Evolutionary conservation across 2,113 vertebrate species (phyloP).

Genomic region (Aphelocoma coerulescens): DNA sequence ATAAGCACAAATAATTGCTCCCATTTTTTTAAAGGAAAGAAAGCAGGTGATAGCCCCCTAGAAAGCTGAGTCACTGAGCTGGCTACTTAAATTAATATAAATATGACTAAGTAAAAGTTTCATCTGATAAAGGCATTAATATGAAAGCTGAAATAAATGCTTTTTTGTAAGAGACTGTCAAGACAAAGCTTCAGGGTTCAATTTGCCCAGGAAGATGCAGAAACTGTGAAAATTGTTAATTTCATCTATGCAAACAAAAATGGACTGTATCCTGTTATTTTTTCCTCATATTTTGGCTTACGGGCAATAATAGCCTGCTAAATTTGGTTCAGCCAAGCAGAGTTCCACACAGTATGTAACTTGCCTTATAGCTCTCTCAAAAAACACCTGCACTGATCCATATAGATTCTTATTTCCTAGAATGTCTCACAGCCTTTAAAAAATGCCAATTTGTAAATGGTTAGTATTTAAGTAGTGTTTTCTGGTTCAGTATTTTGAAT

Average conservation of each 20-base stretch:
- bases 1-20: slow-evolving; percentile 70
- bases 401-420: slow-evolving; percentile 10
- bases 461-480: background rate
- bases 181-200: slow-evolving; percentile 38
- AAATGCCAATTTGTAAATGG: background rate
- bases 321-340: slow-evolving; percentile 14
- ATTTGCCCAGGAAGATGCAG: slow-evolving; percentile 38
- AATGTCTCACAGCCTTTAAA: background rate
- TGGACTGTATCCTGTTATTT: slow-evolving; percentile 22
- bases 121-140: slow-evolving; percentile 50
- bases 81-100: slow-evolving; percentile 67
- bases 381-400: background rate
- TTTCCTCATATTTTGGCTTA: slow-evolving; percentile 29
- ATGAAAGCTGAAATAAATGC: slow-evolving; percentile 42
- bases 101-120: slow-evolving; percentile 66
- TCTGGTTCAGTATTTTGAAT: background rate
- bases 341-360: background rate
- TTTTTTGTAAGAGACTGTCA: slow-evolving; percentile 28
- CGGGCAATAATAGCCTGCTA: slow-evolving; percentile 7
- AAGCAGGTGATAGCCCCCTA: slow-evolving; percentile 52
- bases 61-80: slow-evolving; percentile 60
- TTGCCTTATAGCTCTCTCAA: background rate
- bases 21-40: slow-evolving; percentile 68
- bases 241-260: slow-evolving; percentile 47
- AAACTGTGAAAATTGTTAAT: slow-evolving; percentile 3